phyloP scores from a whole-genome alignment of 2,113 vertebrate species.

The Misgurnus mizolepis region DNA sequence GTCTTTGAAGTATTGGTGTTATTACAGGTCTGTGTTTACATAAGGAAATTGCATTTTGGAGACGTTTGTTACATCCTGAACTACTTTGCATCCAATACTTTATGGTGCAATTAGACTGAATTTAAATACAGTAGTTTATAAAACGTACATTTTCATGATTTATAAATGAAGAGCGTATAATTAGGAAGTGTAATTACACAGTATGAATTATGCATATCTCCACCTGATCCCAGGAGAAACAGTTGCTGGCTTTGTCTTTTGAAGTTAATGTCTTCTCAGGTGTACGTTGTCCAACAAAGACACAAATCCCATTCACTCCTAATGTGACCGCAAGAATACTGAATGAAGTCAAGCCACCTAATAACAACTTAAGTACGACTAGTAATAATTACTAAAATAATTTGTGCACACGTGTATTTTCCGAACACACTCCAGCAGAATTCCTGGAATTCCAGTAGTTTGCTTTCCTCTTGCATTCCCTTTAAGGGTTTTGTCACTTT shows the following conservation, averaged over 20 bases:
- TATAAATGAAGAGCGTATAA: neutral
- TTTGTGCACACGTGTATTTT: neutral
- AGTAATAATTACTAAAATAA: neutral
- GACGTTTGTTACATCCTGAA: neutral
- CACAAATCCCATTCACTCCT: neutral
- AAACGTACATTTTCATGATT: neutral
- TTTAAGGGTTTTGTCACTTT: neutral
- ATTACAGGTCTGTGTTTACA: neutral
- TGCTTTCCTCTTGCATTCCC: neutral
- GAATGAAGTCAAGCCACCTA: neutral
- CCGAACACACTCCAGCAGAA: neutral
- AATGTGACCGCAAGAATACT: constrained; percentile 25
- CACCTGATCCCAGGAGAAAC: neutral
- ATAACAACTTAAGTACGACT: neutral
- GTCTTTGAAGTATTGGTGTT: neutral
- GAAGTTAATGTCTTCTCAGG: constrained; percentile 4
- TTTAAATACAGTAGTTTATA: neutral
- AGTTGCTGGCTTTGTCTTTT: constrained; percentile 27
- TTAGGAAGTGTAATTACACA: neutral
- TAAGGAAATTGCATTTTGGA: neutral
- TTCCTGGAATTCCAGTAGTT: neutral
- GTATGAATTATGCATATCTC: constrained; percentile 31
- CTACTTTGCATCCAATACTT: neutral
- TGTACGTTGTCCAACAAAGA: constrained; percentile 5
- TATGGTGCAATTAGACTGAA: neutral